Conservation (phyloP, 2,113 vertebrate species). For the Cercocebus atys region DNA sequence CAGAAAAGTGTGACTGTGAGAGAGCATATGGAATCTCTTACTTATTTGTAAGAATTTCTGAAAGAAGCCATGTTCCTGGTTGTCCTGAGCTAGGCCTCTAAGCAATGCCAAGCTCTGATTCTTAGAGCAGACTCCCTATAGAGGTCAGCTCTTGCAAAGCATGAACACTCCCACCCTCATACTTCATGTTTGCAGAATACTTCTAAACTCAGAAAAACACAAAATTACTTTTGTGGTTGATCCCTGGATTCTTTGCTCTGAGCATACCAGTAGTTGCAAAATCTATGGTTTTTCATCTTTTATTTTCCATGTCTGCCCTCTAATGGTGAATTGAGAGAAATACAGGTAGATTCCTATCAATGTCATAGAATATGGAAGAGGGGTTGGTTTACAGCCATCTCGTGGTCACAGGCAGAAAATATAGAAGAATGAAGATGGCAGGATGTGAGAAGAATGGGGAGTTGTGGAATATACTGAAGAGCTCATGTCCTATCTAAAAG, state of each 20-base stretch:
- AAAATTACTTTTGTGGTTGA: neutral
- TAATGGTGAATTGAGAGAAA: conserved; percentile 41
- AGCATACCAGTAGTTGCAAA: neutral
- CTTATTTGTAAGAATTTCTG: neutral
- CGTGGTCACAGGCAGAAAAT: neutral
- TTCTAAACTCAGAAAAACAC: neutral
- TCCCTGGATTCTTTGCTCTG: neutral
- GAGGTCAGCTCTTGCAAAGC: neutral
- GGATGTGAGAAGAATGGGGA: neutral
- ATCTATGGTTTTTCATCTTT: neutral
- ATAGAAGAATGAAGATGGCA: neutral
- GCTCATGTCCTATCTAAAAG: neutral
- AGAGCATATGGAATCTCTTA: neutral
- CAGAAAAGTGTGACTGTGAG: neutral
- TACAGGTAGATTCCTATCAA: neutral
- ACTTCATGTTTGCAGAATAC: neutral
- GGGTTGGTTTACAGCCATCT: neutral
- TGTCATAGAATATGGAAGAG: neutral
- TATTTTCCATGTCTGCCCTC: conserved; percentile 61
- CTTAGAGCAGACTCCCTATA: neutral
- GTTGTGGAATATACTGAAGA: neutral
- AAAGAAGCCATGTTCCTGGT: neutral
- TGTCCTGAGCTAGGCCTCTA: neutral
- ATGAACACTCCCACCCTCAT: neutral
- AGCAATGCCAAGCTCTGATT: neutral